These are phyloP conservation scores for Gallinago stenura DNA, from an alignment of 2,797 vertebrate species.

Conservation along the genomic window DNA sequence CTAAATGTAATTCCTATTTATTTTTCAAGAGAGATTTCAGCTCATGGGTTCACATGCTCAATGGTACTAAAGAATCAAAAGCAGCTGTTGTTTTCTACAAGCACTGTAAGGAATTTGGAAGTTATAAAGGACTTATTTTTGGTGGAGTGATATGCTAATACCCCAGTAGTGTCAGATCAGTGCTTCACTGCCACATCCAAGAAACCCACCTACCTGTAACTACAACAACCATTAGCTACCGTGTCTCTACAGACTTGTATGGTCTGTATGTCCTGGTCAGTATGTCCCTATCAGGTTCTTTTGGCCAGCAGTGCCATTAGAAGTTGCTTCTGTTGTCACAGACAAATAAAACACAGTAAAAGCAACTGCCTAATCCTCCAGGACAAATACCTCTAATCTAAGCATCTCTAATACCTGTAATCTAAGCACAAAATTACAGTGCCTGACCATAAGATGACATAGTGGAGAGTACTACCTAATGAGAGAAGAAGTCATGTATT, in stretches of 20 bases:
- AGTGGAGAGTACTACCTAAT: background rate
- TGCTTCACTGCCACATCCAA: background rate
- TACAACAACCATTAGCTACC: background rate
- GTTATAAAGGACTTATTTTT: background rate
- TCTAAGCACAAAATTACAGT: background rate
- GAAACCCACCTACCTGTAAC: background rate
- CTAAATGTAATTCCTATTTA: background rate
- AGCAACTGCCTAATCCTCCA: fast-evolving
- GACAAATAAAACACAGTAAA: background rate
- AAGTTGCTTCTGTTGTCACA: background rate
- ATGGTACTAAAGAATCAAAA: background rate
- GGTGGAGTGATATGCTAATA: background rate
- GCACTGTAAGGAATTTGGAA: background rate
- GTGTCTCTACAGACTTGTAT: background rate
- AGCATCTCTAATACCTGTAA: background rate
- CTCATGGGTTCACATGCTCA: background rate
- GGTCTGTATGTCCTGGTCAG: background rate
- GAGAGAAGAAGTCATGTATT: background rate
- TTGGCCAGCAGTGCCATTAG: background rate
- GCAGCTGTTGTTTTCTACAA: slow-evolving; percentile 15
- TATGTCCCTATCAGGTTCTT: background rate
- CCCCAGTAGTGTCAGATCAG: background rate
- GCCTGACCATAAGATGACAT: background rate
- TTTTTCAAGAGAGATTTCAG: slow-evolving; percentile 1
- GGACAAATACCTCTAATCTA: background rate